A percentile compares a stretch with the other conserved stretches of the same genome.
Conservation (phyloP, 1,140 invertebrate species). For the Macrocentrus cingulum region DNA sequence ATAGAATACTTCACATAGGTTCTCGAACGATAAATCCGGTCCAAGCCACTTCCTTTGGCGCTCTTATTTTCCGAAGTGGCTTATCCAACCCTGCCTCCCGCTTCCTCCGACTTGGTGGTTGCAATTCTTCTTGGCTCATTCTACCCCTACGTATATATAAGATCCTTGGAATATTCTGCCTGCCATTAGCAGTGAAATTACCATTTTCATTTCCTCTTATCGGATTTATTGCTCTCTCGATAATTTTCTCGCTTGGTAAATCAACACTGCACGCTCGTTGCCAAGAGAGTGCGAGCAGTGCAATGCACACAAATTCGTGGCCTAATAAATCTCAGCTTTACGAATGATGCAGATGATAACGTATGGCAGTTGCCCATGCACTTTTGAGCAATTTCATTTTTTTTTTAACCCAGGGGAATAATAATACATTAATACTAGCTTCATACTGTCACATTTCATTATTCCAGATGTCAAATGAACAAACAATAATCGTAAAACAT, state of each 20-base stretch:
- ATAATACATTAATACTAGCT: too few species aligned
- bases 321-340: too few species aligned
- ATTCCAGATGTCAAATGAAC: too few species aligned
- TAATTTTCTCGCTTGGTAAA: conserved; percentile 13
- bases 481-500: too few species aligned
- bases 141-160: not conserved
- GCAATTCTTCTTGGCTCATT: conserved; percentile 3
- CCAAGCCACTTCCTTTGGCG: conserved; percentile 14
- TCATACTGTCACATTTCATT: too few species aligned
- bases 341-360: too few species aligned
- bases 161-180: conserved; percentile 4
- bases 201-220: conserved; percentile 15
- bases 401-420: too few species aligned
- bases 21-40: conserved; percentile 18
- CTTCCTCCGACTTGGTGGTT: not conserved
- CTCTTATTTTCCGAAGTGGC: conserved; percentile 18
- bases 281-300: conserved; percentile 8
- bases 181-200: conserved; percentile 14
- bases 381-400: too few species aligned
- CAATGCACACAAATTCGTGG: too few species aligned
- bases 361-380: too few species aligned
- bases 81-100: conserved; percentile 6
- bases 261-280: conserved; percentile 8
- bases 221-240: conserved; percentile 12
- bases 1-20: conserved; percentile 14